A percentile compares a stretch with the other conserved stretches of the same genome.
Evolutionary conservation across 2,113 vertebrate genomes (phyloP).

Genomic region (Hemibagrus wyckioides): DNA sequence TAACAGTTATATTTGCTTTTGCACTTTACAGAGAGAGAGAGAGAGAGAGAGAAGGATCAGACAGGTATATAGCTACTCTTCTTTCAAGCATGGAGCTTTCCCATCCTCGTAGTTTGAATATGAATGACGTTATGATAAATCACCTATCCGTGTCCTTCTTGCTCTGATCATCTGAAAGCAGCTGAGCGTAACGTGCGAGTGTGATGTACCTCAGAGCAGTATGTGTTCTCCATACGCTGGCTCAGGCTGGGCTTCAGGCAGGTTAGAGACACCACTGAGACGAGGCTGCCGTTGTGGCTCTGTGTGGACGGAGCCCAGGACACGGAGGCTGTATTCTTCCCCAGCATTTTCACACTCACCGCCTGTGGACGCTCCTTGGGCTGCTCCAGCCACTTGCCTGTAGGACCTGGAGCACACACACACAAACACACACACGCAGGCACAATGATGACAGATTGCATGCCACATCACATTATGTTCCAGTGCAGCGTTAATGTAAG

Average conservation of each 20-base stretch:
- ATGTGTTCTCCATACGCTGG: slow-evolving; percentile 89
- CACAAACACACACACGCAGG: not conserved
- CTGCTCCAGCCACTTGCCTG: slow-evolving; percentile 86
- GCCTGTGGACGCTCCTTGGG: slow-evolving; percentile 83
- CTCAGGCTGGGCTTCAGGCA: slow-evolving; percentile 87
- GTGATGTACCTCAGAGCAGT: slow-evolving; percentile 82
- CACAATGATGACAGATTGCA: not conserved
- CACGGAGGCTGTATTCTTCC: slow-evolving; percentile 82
- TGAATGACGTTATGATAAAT: not conserved
- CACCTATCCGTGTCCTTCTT: not conserved
- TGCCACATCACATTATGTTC: not conserved
- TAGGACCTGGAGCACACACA: slow-evolving; percentile 71
- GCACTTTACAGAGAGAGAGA: not conserved
- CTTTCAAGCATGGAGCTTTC: not conserved
- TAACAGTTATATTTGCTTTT: not conserved
- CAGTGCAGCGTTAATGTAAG: not conserved
- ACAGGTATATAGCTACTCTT: not conserved
- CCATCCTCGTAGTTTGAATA: not conserved
- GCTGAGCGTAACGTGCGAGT: not conserved
- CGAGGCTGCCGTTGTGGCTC: slow-evolving; percentile 78
- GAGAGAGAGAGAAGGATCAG: not conserved
- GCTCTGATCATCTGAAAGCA: not conserved
- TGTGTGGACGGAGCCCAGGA: slow-evolving; percentile 80
- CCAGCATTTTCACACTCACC: slow-evolving; percentile 79
- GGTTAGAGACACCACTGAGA: slow-evolving; percentile 89